These are phyloP conservation scores for Pseudochromis fuscus DNA, from an alignment of 2,797 vertebrate species.

Conservation along the genomic window DNA sequence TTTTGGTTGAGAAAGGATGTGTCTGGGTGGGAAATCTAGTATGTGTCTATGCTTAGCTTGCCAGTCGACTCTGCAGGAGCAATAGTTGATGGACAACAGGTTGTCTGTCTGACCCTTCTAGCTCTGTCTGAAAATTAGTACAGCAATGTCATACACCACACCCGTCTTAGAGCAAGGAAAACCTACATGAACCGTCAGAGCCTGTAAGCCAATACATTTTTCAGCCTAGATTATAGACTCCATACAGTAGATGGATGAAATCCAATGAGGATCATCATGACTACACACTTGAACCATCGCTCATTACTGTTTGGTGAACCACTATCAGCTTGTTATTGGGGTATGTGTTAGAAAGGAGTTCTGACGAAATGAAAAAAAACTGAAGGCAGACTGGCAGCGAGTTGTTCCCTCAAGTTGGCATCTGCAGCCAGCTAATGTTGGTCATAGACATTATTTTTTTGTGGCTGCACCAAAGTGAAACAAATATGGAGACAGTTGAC, in stretches of 20 bases:
- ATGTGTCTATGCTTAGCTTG: constrained; percentile 18
- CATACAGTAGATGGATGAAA: background rate
- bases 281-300: background rate
- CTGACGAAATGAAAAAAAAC: constrained; percentile 6
- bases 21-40: constrained; percentile 36
- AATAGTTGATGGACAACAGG: constrained; percentile 7
- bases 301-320: background rate
- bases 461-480: background rate
- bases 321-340: background rate
- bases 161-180: constrained; percentile 5
- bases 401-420: background rate
- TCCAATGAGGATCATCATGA: background rate
- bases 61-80: background rate
- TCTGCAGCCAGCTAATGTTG: background rate
- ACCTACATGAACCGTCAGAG: background rate
- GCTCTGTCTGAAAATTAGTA: constrained; percentile 12
- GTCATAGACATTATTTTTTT: background rate
- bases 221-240: background rate
- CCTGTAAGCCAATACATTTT: constrained; percentile 5
- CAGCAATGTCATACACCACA: background rate
- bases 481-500: background rate
- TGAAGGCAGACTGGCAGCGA: background rate
- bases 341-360: background rate
- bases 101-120: constrained; percentile 7
- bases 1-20: constrained; percentile 40